Percentiles rank a stretch among this genome's conserved stretches.
Evolutionary conservation across 2,797 vertebrate species (phyloP).

Genomic region (Tolypeutes matacus): DNA sequence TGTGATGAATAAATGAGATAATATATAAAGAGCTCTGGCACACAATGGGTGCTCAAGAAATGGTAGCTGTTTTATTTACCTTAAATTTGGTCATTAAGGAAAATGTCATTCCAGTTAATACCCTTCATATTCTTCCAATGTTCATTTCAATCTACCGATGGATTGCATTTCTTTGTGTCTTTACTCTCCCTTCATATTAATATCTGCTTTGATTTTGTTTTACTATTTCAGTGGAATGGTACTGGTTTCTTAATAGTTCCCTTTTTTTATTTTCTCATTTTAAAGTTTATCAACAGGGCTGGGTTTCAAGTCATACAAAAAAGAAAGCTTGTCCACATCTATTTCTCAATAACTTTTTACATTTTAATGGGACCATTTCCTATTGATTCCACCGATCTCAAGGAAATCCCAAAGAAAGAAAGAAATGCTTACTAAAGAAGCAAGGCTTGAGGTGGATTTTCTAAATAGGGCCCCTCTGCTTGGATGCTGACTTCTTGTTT

Average conservation of each 20-base stretch:
- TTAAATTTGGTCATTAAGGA: neutral
- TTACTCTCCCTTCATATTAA: neutral
- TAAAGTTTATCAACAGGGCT: neutral
- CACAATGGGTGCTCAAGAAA: neutral
- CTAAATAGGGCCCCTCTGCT: neutral
- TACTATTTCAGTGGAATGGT: neutral
- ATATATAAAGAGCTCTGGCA: neutral
- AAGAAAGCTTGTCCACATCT: neutral
- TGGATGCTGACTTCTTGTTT: neutral
- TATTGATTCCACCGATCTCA: neutral
- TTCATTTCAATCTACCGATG: neutral
- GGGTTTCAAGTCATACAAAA: neutral
- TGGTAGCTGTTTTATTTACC: neutral
- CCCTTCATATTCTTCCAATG: neutral
- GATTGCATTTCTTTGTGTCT: neutral
- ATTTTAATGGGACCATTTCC: neutral
- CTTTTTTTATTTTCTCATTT: conserved; percentile 27
- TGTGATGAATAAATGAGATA: neutral
- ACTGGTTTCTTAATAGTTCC: neutral
- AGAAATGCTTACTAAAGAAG: neutral
- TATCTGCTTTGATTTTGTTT: conserved; percentile 1
- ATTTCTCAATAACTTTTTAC: neutral
- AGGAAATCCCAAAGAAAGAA: conserved; percentile 22
- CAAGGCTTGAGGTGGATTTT: neutral
- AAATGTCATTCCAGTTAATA: neutral